These are phyloP conservation scores for Mya arenaria DNA, from an alignment of 1,140 invertebrate species.

Conservation along the genomic window DNA sequence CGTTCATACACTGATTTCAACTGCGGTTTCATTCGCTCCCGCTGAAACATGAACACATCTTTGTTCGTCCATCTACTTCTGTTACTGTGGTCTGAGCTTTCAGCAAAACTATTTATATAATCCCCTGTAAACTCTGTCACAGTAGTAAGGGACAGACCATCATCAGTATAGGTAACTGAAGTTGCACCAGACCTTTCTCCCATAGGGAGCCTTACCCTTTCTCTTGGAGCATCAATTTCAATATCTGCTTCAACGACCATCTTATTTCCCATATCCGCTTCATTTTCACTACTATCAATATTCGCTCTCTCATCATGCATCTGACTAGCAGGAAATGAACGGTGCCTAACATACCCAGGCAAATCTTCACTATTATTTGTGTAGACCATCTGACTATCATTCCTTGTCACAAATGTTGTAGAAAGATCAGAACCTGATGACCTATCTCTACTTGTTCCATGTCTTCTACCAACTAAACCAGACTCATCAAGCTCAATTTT, in stretches of 20 bases:
- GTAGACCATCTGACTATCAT: constrained; percentile 54
- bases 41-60: constrained; percentile 30
- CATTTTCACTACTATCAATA: background rate
- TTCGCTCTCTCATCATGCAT: background rate
- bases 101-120: constrained; percentile 41
- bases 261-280: background rate
- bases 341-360: constrained; percentile 18
- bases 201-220: background rate
- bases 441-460: background rate
- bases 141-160: constrained; percentile 39
- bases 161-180: constrained; percentile 25
- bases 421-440: constrained; percentile 33
- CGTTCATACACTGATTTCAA: background rate
- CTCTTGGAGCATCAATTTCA: constrained; percentile 13
- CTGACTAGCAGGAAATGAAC: background rate
- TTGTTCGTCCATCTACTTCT: constrained; percentile 33
- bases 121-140: constrained; percentile 49
- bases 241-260: constrained; percentile 40
- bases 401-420: constrained; percentile 32
- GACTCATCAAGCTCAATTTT: constrained; percentile 16
- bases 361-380: constrained; percentile 48
- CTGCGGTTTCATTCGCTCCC: background rate
- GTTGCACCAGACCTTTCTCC: background rate
- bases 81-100: background rate
- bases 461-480: background rate